Base-by-base conservation (phyloP, 2,113 vertebrate genomes). In the Paratilapia polleni region DNA sequence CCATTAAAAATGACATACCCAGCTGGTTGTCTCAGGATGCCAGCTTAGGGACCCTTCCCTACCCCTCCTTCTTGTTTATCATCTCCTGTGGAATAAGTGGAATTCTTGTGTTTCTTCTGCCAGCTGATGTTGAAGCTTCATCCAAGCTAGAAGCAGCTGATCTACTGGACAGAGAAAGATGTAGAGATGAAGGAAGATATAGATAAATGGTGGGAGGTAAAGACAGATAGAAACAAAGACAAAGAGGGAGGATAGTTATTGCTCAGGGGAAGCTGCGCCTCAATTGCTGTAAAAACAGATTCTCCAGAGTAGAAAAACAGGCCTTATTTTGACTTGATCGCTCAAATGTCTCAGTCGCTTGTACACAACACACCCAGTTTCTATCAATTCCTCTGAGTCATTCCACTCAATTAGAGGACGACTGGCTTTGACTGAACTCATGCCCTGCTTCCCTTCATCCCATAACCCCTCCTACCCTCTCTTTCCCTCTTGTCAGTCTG, bases 321-420 rank as follows among this genome's bases (percentile, higher is more conserved):
- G 66, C 77, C 36, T 60, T 75, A 83, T 81, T 90, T 88, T 66
- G 57, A 88, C 76, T 77, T 38, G 3, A 87, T 91, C 49, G 1
- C 83, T 87, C 90, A 90, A 91, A 86, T 80, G 83, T 91, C 91
- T 91, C 88, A 85, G 78, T 59, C 2, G 13, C 82, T 78, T 80
- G 28, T 52, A 36, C 78, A 88, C 83, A 92, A 89, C 88, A 87
- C 84, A 85, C 78, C 79, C 66, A 82, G 83, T 88, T 91, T 89
- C 87, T 6, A 86, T 84, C 88, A 88, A 92, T 91, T 91, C 86
- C 94, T 88, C 90, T 87, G 90, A 94, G 91, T 89, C 89, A 94
- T 91, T 93, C 89, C 92, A 90, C 92, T 94, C 92, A 94, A 89
- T 87, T 93, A 89, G 90, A 94, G 85, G 85, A 93, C 93, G 93